Base-by-base conservation (phyloP, 2,797 vertebrate genomes). In the Malurus splendens region DNA sequence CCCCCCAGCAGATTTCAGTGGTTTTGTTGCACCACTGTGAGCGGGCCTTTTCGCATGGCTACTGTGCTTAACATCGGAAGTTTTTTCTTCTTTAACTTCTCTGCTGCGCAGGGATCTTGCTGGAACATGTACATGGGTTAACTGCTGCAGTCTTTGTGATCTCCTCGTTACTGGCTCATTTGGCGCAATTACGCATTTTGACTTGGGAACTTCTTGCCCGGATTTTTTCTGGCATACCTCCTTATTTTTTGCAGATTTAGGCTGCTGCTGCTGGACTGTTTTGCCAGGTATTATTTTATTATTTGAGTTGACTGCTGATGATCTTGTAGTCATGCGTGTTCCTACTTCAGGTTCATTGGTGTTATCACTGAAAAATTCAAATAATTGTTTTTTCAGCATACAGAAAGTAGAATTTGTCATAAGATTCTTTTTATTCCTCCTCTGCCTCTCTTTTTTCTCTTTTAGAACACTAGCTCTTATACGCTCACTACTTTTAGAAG, bases 131-230 rank as follows among this genome's bases (percentile, higher is more conserved):
- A 93, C 79, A 9, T 86, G 87, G 16, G 94, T 84, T 74, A 96
- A 89, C 52, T 96, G 96, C 23, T 96, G 96, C 27, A 97, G 87
- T 59, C 97, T 96, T 89, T 95, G 95, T 45, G 97, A 97, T 92
- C 96, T 96, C 75, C 96, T 96, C 17, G 17, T 96, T 87, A 95
- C 79, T 17, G 93, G 93, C 30, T 97, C 95, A 3, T 86, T 71
- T 66, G 74, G 48, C 0, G 3, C 86, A 81, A 48, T 56, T 70
- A 51, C 0, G 15, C 77, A 90, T 70, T 93, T 93, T 91, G 95
- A 89, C 60, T 94, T 96, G 9, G 83, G 25, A 77, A 75, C 68
- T 89, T 92, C 93, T 72, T 93, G 90, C 16, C 79, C 30, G 39
- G 87, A 38, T 60, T 95, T 97, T 64, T 96, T 96, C 85, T 93